Evolutionary conservation across 1,140 invertebrate species (phyloP).

Genomic region (Drosophila sulfurigaster): DNA sequence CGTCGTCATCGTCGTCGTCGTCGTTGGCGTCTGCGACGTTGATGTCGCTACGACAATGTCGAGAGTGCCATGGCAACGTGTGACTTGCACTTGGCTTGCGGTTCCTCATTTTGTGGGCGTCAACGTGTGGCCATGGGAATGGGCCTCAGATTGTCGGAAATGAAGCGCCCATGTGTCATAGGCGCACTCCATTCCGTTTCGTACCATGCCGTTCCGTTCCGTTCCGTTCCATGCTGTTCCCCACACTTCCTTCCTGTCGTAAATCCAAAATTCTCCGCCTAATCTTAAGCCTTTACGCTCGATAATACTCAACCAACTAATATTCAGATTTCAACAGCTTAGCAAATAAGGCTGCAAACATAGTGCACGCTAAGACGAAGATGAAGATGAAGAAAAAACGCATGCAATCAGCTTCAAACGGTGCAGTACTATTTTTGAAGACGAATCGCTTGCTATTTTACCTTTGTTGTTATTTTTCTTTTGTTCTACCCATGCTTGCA

Average conservation of each 20-base stretch:
- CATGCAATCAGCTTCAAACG: no score
- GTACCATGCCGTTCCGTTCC: constrained; percentile 7
- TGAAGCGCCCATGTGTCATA: constrained; percentile 76
- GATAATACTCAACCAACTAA: constrained; percentile 67
- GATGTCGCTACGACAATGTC: constrained; percentile 54
- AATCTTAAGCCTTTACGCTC: constrained; percentile 28
- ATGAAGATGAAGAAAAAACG: no score
- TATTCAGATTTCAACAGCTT: constrained; percentile 32
- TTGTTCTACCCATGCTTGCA: no score
- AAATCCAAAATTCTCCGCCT: not conserved
- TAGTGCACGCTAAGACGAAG: no score
- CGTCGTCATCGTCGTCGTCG: constrained; percentile 62
- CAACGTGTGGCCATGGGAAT: not conserved
- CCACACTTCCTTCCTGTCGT: constrained; percentile 49
- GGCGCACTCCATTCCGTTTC: not conserved
- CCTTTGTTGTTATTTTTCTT: no score
- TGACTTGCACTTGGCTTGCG: constrained; percentile 55
- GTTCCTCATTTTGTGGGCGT: constrained; percentile 56
- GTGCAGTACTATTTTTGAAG: no score
- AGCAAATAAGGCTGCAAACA: not conserved
- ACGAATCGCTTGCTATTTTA: no score
- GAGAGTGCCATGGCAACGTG: constrained; percentile 59
- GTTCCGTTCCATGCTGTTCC: constrained; percentile 26
- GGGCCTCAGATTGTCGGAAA: constrained; percentile 58
- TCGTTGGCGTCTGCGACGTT: constrained; percentile 39